Percentiles rank a stretch among this genome's conserved stretches.
phyloP scores from a whole-genome alignment of 2,888 invertebrate species.

The Poecilobothrus nobilitatus region DNA sequence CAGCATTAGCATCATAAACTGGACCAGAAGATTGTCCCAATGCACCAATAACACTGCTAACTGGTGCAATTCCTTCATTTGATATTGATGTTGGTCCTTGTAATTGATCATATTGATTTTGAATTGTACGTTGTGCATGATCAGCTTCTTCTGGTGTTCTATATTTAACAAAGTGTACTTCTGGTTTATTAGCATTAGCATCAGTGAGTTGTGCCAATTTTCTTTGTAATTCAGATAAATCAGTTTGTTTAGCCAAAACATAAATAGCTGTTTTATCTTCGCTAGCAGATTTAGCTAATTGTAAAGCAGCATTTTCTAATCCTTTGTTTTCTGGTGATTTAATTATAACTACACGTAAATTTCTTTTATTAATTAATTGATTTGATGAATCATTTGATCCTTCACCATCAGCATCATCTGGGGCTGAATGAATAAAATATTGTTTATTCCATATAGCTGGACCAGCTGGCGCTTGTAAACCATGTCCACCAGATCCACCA shows the following conservation, averaged over 20 bases:
- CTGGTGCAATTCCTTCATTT: slow-evolving; percentile 33
- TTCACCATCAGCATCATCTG: slow-evolving; percentile 36
- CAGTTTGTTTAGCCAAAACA: slow-evolving; percentile 34
- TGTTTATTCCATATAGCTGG: slow-evolving; percentile 36
- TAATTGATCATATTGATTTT: slow-evolving; percentile 34
- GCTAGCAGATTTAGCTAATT: slow-evolving; percentile 32
- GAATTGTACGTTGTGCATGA: slow-evolving; percentile 37
- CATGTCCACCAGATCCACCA: background rate
- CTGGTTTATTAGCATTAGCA: slow-evolving; percentile 34
- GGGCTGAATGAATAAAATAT: slow-evolving; percentile 37
- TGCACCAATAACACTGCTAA: slow-evolving; percentile 10
- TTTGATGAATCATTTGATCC: slow-evolving; percentile 30
- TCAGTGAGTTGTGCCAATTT: slow-evolving; percentile 31
- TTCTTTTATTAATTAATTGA: slow-evolving; percentile 31
- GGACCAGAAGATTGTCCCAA: background rate
- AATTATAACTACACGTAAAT: slow-evolving; percentile 38
- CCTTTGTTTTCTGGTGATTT: slow-evolving; percentile 39
- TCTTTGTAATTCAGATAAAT: slow-evolving; percentile 32
- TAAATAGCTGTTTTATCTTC: slow-evolving; percentile 34
- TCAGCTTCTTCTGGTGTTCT: slow-evolving; percentile 38
- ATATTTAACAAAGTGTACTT: slow-evolving; percentile 40
- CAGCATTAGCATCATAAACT: background rate
- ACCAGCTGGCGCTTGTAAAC: slow-evolving; percentile 28
- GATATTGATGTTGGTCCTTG: slow-evolving; percentile 28
- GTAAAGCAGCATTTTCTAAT: slow-evolving; percentile 32